Percentiles rank a stretch among this genome's conserved stretches.
Evolutionary conservation across 2,888 invertebrate genomes (phyloP).

Genomic region (Cephus runcator): DNA sequence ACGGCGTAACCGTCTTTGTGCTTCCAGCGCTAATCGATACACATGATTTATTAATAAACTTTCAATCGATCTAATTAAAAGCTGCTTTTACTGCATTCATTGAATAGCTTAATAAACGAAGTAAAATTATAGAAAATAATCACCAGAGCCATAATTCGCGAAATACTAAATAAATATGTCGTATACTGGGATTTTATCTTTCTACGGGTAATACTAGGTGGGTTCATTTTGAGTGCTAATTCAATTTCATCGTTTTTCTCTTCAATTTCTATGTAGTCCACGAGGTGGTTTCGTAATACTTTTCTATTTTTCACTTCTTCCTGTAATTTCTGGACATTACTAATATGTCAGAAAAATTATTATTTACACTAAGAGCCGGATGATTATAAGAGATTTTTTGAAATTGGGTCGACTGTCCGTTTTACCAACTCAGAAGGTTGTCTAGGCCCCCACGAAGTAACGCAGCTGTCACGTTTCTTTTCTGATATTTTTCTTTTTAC

Average conservation of each 20-base stretch:
- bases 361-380: neutral
- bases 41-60: neutral
- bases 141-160: neutral
- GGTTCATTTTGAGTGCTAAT: neutral
- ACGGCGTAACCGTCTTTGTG: neutral
- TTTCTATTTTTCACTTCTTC: neutral
- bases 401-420: neutral
- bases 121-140: neutral
- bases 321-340: neutral
- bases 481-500: slow-evolving; percentile 4
- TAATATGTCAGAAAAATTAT: neutral
- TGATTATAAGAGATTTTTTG: neutral
- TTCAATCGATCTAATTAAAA: neutral
- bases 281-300: neutral
- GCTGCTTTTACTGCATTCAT: neutral
- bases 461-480: slow-evolving; percentile 1
- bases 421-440: neutral
- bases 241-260: neutral
- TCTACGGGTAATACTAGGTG: neutral
- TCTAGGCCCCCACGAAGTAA: slow-evolving; percentile 3
- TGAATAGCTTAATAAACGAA: neutral
- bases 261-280: neutral
- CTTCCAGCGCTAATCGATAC: neutral
- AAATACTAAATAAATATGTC: neutral
- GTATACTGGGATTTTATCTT: neutral